These are phyloP conservation scores for Chionis minor DNA, from an alignment of 2,113 vertebrate species.

Conservation along the genomic window DNA sequence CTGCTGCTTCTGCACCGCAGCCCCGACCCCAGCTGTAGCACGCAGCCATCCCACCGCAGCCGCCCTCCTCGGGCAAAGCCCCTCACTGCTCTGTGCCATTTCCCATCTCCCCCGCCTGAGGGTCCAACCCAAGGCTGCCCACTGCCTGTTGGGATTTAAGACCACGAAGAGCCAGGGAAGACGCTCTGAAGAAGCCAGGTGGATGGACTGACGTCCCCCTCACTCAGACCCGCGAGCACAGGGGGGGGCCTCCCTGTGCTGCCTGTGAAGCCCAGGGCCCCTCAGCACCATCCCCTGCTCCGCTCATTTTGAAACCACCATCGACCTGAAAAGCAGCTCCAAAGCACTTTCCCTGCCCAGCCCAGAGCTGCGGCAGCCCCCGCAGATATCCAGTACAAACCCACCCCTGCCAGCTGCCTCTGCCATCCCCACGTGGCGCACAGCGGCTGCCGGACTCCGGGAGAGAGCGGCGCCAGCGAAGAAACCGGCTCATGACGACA, in stretches of 20 bases:
- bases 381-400: background rate
- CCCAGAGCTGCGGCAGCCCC: background rate
- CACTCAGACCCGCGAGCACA: rapidly evolving
- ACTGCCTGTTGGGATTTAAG: background rate
- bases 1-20: rapidly evolving
- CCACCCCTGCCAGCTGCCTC: background rate
- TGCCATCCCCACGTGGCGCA: background rate
- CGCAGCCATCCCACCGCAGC: rapidly evolving
- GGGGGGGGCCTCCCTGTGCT: background rate
- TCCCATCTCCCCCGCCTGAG: background rate
- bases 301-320: background rate
- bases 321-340: background rate
- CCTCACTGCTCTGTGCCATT: rapidly evolving
- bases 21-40: background rate
- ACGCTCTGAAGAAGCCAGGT: background rate
- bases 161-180: background rate
- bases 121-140: background rate
- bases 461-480: rapidly evolving
- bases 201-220: rapidly evolving
- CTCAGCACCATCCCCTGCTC: rapidly evolving
- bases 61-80: background rate
- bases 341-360: background rate
- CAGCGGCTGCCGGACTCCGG: rapidly evolving
- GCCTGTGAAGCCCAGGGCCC: background rate
- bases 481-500: background rate